Evolutionary conservation across 2,888 invertebrate genomes (phyloP).

Genomic region (Blera fallax): DNA sequence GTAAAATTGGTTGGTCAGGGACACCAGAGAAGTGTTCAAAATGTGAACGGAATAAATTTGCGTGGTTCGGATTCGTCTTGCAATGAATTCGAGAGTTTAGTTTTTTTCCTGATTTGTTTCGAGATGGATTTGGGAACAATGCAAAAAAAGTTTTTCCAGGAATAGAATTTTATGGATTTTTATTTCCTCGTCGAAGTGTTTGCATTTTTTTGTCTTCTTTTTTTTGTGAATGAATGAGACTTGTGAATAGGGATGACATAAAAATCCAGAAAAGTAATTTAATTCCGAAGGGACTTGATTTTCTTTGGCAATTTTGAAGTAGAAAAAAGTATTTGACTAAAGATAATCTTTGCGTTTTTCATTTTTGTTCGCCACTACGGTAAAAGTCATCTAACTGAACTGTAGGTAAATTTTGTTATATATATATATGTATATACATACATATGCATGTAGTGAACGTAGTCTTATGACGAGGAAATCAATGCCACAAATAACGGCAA

Average conservation of each 20-base stretch:
- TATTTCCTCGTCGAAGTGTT: constrained; percentile 50
- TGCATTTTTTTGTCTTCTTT: constrained; percentile 15
- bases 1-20: constrained; percentile 51
- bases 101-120: constrained; percentile 45
- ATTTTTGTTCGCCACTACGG: neutral
- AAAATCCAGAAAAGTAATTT: constrained; percentile 59
- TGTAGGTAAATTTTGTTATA: no score
- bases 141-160: constrained; percentile 33
- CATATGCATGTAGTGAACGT: no score
- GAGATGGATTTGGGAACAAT: constrained; percentile 60
- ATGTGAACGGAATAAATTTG: constrained; percentile 68
- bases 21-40: constrained; percentile 55
- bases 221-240: constrained; percentile 5
- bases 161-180: constrained; percentile 59
- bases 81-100: constrained; percentile 45
- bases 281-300: constrained; percentile 53
- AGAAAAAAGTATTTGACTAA: constrained; percentile 5
- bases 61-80: constrained; percentile 25
- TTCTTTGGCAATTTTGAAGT: neutral
- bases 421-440: neutral
- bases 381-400: neutral
- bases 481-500: no score
- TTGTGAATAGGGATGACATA: constrained; percentile 53
- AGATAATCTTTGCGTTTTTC: neutral
- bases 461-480: no score